Evolutionary conservation across 2,113 vertebrate species (phyloP), one percentile per base, ranked within the genome.

Genomic region (Malurus cyaneus): DNA sequence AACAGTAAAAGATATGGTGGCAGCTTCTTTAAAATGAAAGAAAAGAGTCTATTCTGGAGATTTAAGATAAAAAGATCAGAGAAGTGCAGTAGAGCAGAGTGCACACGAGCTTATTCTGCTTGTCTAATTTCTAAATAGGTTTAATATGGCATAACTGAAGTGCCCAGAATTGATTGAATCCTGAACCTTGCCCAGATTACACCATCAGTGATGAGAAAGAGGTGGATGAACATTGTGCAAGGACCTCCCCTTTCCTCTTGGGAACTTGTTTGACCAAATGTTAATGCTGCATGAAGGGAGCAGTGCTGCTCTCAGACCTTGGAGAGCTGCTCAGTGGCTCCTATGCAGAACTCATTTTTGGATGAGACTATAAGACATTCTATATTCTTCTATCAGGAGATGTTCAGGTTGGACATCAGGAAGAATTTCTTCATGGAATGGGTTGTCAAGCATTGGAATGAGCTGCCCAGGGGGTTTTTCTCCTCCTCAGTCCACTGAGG

Each of bases 201-300:
- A 26, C 16, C 5, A 21, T 11, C 14, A 9, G 7, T 77, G 47
- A 9, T 19, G 53, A 81, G 26, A 59, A 85, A 32, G 1, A 39
- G 1, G 19, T 44, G 50, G 9, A 64, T 52, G 19, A n/a, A 2
- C 21, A 36, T 18, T 0, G 0, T 25, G 14, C 14, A 74, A 16
- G 34, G 11, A 34, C 24, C 9, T 70, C 21, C 25, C 11, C 12
- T 59, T 76, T 52, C 13, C 41, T 24, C 6, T 1, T 20, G 39
- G 29, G 24, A 66, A 3, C 8, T 67, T n/a, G 5, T 66, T 70
- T 49, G 26, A 24, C 21, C 50, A 74, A 66, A 39, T 32, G 41
- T 57, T 14, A 46, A 24, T 15, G 21, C 14, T 70, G 32, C 20
- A 31, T 6, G 26, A 71, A 78, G 10, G 20, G 4, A 86, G 3